Base-by-base conservation (phyloP, 1,140 invertebrate species). In the Micrasema longulum region DNA sequence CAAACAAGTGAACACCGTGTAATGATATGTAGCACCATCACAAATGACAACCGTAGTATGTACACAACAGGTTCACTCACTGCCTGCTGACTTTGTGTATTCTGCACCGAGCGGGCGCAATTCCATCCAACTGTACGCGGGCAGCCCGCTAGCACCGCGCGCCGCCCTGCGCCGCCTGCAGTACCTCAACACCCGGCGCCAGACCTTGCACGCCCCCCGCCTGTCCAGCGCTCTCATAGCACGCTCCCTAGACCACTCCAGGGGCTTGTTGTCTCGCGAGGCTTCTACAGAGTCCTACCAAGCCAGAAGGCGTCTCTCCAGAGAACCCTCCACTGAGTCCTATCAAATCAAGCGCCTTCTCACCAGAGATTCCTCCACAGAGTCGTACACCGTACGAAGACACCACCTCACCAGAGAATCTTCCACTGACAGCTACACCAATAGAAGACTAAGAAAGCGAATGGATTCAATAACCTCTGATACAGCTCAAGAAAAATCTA, bases 71-170 rank as follows among this genome's bases (percentile, higher is more conserved):
- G 89, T 91, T 79, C 86, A 88, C 38, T 91, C 89, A 31, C 83
- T 91, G 35, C 90, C 89, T 63, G 87, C 89, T 26, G 90, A 91
- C 79, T 91, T 91, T 79, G 90, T 86, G 7, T 91, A 90, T 80
- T 90, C 90, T 81, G 88, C 89, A 72, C 88, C 89, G 12, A 76
- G 73, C 31, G 80, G 80, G n/a, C 55, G 74, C 22, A 75, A 75
- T 57, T 75, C 74, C 18, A 65, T 75, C 20, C 74, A 75, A 41
- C 64, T 76, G 38, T 73, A 76, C 22, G 68, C 53, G 12, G 71
- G 69, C 20, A 76, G 74, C 36, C 71, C 71, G 1, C 68, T 76
- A 10, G 50, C 63, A 1, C 67, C 74, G 6, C 52, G 71, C n/a
- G 68, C 67, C 11, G 50, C 67, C n/a, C 48, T 76, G 18, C 45